A percentile compares a stretch with the other conserved stretches of the same genome.
Conservation (phyloP, 2,113 vertebrate genomes). For the Desmodus rotundus region DNA sequence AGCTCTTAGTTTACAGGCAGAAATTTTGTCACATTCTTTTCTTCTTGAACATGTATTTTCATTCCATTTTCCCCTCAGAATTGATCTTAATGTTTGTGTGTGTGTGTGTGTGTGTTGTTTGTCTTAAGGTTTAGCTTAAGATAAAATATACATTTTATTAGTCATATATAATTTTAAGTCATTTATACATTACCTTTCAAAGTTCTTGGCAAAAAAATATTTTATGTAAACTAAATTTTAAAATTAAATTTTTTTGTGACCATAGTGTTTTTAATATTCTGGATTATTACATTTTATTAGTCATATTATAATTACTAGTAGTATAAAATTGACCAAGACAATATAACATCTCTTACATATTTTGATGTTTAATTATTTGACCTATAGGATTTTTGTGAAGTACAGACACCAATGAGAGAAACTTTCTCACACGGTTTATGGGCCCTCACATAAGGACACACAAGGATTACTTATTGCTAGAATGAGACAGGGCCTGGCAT, state of each 20-base stretch:
- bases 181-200: not conserved
- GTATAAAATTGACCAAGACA: not conserved
- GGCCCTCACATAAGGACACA: not conserved
- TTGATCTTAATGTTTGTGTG: not conserved
- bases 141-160: not conserved
- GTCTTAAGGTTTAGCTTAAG: not conserved
- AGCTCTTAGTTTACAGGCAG: not conserved
- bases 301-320: not conserved
- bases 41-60: not conserved
- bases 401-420: not conserved
- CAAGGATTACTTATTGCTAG: not conserved
- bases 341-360: not conserved
- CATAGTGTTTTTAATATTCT: not conserved
- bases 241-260: not conserved
- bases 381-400: not conserved
- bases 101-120: not conserved
- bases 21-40: constrained; percentile 5
- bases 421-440: not conserved
- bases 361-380: constrained; percentile 7
- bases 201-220: not conserved
- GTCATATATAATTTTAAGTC: not conserved
- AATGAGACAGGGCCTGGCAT: not conserved
- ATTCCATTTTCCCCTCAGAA: not conserved
- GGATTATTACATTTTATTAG: not conserved
- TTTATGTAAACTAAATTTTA: not conserved